Evolutionary conservation across 2,797 vertebrate species (phyloP).

Genomic region (Melanotaenia nigrans): DNA sequence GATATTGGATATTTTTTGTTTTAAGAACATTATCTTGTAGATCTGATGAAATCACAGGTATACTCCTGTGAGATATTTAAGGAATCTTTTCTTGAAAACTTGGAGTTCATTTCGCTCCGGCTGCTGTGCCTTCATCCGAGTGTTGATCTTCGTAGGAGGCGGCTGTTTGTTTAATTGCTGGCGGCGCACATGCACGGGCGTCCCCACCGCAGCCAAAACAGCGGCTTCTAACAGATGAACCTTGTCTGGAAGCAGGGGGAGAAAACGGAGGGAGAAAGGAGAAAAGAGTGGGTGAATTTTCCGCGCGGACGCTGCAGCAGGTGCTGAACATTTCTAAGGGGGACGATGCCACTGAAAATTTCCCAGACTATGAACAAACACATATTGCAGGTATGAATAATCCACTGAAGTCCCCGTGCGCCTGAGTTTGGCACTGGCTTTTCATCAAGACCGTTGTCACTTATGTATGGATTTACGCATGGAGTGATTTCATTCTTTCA

Average conservation of each 20-base stretch:
- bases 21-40: slow-evolving; percentile 19
- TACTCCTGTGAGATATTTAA: slow-evolving; percentile 31
- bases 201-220: slow-evolving; percentile 58
- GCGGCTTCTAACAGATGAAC: slow-evolving; percentile 55
- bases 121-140: slow-evolving; percentile 59
- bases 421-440: slow-evolving; percentile 62
- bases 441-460: slow-evolving; percentile 45
- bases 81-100: slow-evolving; percentile 67
- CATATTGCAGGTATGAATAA: slow-evolving; percentile 73
- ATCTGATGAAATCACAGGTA: slow-evolving; percentile 2
- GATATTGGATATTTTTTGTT: slow-evolving; percentile 43
- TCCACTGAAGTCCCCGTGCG: slow-evolving; percentile 46
- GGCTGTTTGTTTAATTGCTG: slow-evolving; percentile 59
- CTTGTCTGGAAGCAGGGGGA: slow-evolving; percentile 51
- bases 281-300: slow-evolving; percentile 52
- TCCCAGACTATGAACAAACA: slow-evolving; percentile 59
- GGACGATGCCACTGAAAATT: slow-evolving; percentile 56
- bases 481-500: slow-evolving; percentile 61
- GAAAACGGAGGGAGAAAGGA: slow-evolving; percentile 35
- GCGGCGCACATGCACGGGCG: slow-evolving; percentile 60
- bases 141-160: slow-evolving; percentile 60
- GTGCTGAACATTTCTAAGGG: slow-evolving; percentile 52
- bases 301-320: slow-evolving; percentile 45
- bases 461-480: slow-evolving; percentile 72
- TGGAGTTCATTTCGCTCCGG: slow-evolving; percentile 65